phyloP scores from a whole-genome alignment of 2,888 invertebrate species.

The Acanthopleura granulata region DNA sequence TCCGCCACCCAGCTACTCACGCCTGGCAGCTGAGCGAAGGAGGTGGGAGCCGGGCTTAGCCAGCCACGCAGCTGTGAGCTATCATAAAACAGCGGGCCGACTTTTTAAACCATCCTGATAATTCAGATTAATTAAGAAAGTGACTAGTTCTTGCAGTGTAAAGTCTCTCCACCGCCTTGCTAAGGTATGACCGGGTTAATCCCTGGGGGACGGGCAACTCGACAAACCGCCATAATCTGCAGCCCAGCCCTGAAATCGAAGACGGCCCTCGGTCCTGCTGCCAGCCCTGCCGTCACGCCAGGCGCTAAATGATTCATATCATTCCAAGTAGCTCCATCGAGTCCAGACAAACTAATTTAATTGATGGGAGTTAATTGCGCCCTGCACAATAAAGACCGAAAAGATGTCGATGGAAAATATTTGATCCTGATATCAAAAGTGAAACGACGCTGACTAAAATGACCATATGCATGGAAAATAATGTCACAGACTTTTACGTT shows the following conservation, averaged over 20 bases:
- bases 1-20: neutral
- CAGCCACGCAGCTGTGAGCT: neutral
- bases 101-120: slow-evolving; percentile 14
- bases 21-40: neutral
- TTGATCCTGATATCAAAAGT: too few relatives aligned
- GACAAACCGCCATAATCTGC: neutral
- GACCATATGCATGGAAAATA: too few relatives aligned
- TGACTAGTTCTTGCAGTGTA: neutral
- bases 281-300: neutral
- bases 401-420: too few relatives aligned
- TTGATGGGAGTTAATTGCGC: slow-evolving; percentile 1
- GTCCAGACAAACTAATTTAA: slow-evolving; percentile 8
- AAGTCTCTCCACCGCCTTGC: neutral
- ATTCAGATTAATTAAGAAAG: slow-evolving; percentile 19
- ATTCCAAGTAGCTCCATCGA: neutral
- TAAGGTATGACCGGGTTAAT: slow-evolving; percentile 2
- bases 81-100: slow-evolving; percentile 16
- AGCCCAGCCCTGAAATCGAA: neutral
- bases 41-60: neutral
- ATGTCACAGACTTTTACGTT: too few relatives aligned
- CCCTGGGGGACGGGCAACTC: neutral
- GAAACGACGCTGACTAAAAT: too few relatives aligned
- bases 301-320: slow-evolving; percentile 7
- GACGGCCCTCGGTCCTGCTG: neutral
- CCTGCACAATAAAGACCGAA: neutral